phyloP scores from a whole-genome alignment of 2,888 invertebrate genomes.

The Coelinius sp. region DNA sequence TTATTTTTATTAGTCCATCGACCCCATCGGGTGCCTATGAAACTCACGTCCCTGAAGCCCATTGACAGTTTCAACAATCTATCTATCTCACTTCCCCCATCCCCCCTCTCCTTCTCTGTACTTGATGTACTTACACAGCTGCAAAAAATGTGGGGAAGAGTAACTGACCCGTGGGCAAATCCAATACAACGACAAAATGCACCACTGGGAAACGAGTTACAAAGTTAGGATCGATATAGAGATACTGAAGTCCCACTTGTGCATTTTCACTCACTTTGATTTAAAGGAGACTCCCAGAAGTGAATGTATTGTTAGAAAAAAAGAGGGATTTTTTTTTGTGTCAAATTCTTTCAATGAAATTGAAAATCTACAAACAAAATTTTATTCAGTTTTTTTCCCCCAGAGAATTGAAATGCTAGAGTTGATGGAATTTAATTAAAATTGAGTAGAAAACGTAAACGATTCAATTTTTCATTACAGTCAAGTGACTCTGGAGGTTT shows the following conservation, averaged over 20 bases:
- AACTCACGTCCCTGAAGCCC: slow-evolving; percentile 23
- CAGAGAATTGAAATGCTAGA: too few species aligned
- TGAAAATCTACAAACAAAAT: too few species aligned
- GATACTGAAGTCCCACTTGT: slow-evolving; percentile 12
- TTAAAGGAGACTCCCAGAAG: neutral
- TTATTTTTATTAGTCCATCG: slow-evolving; percentile 56
- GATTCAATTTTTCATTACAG: slow-evolving; percentile 54
- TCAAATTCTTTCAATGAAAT: too few species aligned
- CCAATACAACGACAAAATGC: slow-evolving; percentile 21
- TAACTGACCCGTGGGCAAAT: neutral
- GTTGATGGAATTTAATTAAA: too few species aligned
- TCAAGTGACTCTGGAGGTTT: slow-evolving; percentile 65
- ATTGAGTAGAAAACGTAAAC: too few species aligned
- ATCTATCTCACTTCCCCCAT: neutral
- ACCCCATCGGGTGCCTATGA: slow-evolving; percentile 17
- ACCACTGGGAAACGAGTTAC: slow-evolving; percentile 3
- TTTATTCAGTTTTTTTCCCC: too few species aligned
- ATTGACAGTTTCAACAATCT: slow-evolving; percentile 3
- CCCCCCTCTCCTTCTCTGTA: neutral
- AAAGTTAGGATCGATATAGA: slow-evolving; percentile 16
- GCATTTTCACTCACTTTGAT: neutral
- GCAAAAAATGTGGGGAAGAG: neutral
- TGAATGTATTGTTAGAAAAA: too few species aligned
- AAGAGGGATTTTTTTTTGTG: neutral
- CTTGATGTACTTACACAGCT: neutral